Evolutionary conservation across 2,797 vertebrate species (phyloP).

Genomic region (Sitta carolinensis): DNA sequence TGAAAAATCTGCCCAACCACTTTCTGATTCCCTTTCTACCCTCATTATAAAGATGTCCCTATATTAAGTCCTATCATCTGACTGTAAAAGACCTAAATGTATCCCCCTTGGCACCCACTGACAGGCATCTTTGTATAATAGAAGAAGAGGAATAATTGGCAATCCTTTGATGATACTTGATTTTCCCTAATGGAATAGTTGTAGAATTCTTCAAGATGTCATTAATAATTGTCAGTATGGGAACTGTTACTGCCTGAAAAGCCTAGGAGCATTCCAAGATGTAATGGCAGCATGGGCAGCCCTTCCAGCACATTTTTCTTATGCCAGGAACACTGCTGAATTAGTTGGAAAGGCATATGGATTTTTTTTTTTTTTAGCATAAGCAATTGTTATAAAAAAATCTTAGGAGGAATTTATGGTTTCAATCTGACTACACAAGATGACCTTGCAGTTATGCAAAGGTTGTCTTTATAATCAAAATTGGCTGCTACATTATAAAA

Average conservation of each 20-base stretch:
- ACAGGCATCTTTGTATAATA: background rate
- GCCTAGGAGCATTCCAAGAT: background rate
- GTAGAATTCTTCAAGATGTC: background rate
- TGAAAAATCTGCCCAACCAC: background rate
- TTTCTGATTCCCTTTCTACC: background rate
- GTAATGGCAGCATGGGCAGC: background rate
- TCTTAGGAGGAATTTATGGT: background rate
- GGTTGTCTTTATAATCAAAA: conserved; percentile 4
- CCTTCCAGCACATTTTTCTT: background rate
- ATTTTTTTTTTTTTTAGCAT: background rate
- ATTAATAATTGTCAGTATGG: background rate
- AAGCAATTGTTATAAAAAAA: conserved; percentile 7
- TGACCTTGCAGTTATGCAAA: conserved; percentile 9
- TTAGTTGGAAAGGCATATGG: background rate
- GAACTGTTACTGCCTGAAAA: background rate
- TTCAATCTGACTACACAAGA: background rate
- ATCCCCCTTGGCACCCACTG: background rate
- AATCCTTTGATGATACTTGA: background rate
- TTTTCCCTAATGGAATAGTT: background rate
- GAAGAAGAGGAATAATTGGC: background rate
- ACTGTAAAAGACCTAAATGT: background rate
- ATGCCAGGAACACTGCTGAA: background rate
- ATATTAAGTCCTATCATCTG: background rate
- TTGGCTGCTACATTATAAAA: background rate
- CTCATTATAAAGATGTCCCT: background rate